Conservation (phyloP, 1,140 invertebrate species). For the Pollicipes pollicipes region DNA sequence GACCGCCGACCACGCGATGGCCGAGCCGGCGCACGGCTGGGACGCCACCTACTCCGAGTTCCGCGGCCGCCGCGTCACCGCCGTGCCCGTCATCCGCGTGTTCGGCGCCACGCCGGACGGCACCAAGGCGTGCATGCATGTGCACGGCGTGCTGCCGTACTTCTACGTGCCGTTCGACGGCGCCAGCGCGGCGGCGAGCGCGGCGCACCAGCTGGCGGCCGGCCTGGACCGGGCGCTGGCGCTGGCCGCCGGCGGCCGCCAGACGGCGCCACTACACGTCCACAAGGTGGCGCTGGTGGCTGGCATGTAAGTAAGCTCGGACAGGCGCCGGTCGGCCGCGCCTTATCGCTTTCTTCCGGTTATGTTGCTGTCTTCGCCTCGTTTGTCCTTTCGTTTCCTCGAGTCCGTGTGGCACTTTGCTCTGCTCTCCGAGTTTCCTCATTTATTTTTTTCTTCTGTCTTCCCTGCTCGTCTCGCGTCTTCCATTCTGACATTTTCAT, state of each 20-base stretch:
- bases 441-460: too few relatives aligned
- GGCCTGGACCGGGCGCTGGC: conserved; percentile 76
- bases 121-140: conserved; percentile 72
- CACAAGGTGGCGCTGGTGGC: conserved; percentile 67
- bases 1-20: conserved; percentile 64
- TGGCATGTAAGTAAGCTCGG: conserved; percentile 67
- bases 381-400: too few relatives aligned
- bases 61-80: conserved; percentile 50
- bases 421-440: too few relatives aligned
- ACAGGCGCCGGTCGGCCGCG: too few relatives aligned
- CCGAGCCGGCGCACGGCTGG: conserved; percentile 46
- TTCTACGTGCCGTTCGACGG: conserved; percentile 67
- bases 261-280: conserved; percentile 58
- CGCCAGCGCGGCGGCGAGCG: conserved; percentile 24
- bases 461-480: too few relatives aligned
- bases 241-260: conserved; percentile 51
- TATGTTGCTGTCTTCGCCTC: too few relatives aligned
- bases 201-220: conserved; percentile 37
- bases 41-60: conserved; percentile 73
- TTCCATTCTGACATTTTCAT: too few relatives aligned
- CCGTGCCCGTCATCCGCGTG: conserved; percentile 71
- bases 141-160: conserved; percentile 92
- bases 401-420: too few relatives aligned
- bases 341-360: too few relatives aligned
- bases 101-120: conserved; percentile 64